These are phyloP conservation scores for Drosophila quinaria DNA, from an alignment of 2,888 invertebrate genomes.

Conservation along the genomic window DNA sequence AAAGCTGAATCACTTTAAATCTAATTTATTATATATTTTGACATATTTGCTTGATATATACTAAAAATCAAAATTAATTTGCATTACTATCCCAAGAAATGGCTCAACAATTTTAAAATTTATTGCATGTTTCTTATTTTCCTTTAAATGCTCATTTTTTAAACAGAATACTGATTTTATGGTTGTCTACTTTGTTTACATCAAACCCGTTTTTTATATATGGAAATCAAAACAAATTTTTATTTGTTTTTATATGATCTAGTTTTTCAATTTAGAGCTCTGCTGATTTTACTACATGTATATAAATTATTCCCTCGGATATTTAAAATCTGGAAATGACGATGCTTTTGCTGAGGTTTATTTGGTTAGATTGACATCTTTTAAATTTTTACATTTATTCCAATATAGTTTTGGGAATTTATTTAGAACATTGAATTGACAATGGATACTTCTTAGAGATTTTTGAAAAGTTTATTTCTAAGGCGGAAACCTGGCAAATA, in stretches of 20 bases:
- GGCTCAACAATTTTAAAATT: neutral
- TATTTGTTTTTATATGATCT: conserved; percentile 5
- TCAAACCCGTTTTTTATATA: neutral
- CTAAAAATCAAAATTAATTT: neutral
- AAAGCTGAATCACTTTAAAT: neutral
- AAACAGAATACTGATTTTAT: neutral
- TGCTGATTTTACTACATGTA: neutral
- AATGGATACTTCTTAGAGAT: too few relatives aligned
- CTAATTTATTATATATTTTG: neutral
- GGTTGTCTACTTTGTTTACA: neutral
- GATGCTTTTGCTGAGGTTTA: too few relatives aligned
- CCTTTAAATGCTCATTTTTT: neutral
- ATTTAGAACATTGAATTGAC: too few relatives aligned
- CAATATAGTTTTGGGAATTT: too few relatives aligned
- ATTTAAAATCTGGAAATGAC: too few relatives aligned
- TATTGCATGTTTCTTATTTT: neutral
- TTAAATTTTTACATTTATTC: too few relatives aligned
- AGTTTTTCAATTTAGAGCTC: neutral
- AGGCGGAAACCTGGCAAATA: too few relatives aligned
- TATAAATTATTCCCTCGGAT: too few relatives aligned
- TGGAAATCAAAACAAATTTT: conserved; percentile 2
- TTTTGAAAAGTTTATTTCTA: too few relatives aligned
- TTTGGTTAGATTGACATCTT: too few relatives aligned
- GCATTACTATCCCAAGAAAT: neutral
- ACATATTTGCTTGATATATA: too few relatives aligned